Percentiles rank a stretch among this genome's conserved stretches.
These are phyloP conservation scores for Tiphia femorata DNA, from an alignment of 2,888 invertebrate species.

Conservation along the genomic window DNA sequence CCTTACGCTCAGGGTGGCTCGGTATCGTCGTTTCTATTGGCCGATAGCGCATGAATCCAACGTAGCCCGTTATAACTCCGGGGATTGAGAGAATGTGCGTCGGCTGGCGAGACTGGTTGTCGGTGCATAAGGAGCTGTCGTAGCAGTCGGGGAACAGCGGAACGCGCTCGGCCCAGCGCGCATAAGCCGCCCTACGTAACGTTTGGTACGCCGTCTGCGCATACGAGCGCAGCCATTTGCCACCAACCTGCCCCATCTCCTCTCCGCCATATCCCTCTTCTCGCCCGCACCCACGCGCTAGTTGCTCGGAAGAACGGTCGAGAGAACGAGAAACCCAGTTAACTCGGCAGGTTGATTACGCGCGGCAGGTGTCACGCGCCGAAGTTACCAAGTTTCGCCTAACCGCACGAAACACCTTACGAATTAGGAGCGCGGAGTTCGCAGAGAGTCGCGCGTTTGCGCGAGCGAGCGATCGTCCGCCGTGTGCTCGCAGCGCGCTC, in stretches of 20 bases:
- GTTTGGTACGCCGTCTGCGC: too few species aligned
- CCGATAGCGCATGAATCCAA: conserved; percentile 31
- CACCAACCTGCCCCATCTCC: too few species aligned
- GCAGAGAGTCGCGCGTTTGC: conserved; percentile 19
- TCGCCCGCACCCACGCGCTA: neutral
- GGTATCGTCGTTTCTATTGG: conserved; percentile 28
- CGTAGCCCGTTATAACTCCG: conserved; percentile 9
- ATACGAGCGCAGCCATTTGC: too few species aligned
- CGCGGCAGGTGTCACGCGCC: conserved; percentile 51
- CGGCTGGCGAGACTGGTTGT: too few species aligned
- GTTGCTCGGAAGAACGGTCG: conserved; percentile 12
- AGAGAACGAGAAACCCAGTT: conserved; percentile 46
- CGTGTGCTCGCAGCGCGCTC: neutral
- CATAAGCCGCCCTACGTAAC: too few species aligned
- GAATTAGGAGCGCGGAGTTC: conserved; percentile 36
- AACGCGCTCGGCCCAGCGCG: too few species aligned
- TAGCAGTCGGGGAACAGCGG: too few species aligned
- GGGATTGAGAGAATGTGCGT: conserved; percentile 39
- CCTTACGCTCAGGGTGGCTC: too few species aligned
- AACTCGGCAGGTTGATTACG: conserved; percentile 52
- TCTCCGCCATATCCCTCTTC: too few species aligned
- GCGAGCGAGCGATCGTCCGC: conserved; percentile 32
- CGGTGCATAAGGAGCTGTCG: too few species aligned
- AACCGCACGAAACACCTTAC: conserved; percentile 47
- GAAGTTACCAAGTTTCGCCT: conserved; percentile 44